phyloP scores from a whole-genome alignment of 2,888 invertebrate genomes.

The Nematopogon swammerdamellus region DNA sequence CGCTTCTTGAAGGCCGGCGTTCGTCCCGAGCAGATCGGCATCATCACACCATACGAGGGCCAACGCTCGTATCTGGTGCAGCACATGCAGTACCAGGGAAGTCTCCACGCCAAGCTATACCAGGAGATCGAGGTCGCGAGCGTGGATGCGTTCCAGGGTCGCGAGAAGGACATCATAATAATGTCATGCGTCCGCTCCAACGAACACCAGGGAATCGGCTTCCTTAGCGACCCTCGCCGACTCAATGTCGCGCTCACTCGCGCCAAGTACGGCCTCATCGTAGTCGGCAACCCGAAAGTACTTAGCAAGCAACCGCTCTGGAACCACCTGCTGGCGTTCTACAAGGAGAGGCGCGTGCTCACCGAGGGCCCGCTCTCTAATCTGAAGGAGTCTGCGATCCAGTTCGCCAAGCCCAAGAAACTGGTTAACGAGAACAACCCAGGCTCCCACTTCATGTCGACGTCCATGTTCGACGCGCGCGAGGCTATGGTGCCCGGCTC shows the following conservation, averaged over 20 bases:
- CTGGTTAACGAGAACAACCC: conserved; percentile 92
- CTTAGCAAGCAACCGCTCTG: conserved; percentile 97
- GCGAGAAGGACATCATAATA: conserved; percentile 98
- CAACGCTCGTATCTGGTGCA: conserved; percentile 96
- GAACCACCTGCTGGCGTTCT: conserved; percentile 96
- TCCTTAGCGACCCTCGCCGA: conserved; percentile 95
- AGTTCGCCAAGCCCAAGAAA: conserved; percentile 96
- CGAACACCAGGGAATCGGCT: conserved; percentile 98
- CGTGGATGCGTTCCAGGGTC: conserved; percentile 98
- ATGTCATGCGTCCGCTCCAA: conserved; percentile 99
- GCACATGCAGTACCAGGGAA: conserved; percentile 98
- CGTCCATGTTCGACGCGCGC: conserved; percentile 94
- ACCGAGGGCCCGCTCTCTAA: conserved; percentile 98
- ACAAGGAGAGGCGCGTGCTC: conserved; percentile 94
- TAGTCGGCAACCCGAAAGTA: conserved; percentile 99
- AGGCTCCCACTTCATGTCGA: conserved; percentile 96
- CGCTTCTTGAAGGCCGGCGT: conserved; percentile 92
- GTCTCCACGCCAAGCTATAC: conserved; percentile 93
- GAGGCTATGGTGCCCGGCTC: conserved; percentile 94
- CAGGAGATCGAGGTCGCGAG: conserved; percentile 99
- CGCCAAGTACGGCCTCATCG: conserved; percentile 96
- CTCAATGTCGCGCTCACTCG: conserved; percentile 97
- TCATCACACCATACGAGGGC: conserved; percentile 98
- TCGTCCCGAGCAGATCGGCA: conserved; percentile 96
- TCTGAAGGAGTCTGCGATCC: conserved; percentile 93